phyloP scores from a whole-genome alignment of 2,113 vertebrate species.

The Hippocampus comes region DNA sequence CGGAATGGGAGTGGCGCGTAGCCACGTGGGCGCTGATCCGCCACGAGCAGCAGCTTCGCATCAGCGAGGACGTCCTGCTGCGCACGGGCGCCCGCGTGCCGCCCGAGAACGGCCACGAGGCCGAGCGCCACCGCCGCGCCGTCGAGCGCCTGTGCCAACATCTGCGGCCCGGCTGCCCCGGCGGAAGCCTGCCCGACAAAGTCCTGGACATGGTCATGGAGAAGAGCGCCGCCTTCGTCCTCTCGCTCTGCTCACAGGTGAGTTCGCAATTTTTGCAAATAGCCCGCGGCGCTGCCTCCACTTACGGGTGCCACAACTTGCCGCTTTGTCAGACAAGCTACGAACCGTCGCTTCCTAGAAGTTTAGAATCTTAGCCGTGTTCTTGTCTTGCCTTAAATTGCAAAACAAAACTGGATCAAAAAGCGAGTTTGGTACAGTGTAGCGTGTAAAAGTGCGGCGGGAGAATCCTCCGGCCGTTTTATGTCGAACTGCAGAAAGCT shows the following conservation, averaged over 20 bases:
- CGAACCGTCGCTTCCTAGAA: too few species aligned
- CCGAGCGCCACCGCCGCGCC: slow-evolving; percentile 21
- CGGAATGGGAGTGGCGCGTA: slow-evolving; percentile 46
- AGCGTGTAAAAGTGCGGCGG: too few species aligned
- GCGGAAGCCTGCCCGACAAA: slow-evolving; percentile 2
- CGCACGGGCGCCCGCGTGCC: slow-evolving; percentile 9
- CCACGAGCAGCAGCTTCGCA: slow-evolving; percentile 49
- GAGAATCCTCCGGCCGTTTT: too few species aligned
- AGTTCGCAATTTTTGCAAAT: too few species aligned
- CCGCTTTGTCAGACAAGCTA: too few species aligned
- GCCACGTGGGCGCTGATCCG: slow-evolving; percentile 36
- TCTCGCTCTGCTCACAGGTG: slow-evolving; percentile 17
- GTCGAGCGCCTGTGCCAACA: slow-evolving; percentile 52
- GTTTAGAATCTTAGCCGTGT: too few species aligned
- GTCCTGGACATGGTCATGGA: slow-evolving; percentile 11
- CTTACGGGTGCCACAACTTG: too few species aligned
- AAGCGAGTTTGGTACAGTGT: too few species aligned
- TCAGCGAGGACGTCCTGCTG: slow-evolving; percentile 34
- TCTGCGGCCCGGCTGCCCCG: neutral
- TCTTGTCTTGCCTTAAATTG: too few species aligned
- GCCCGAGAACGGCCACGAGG: neutral
- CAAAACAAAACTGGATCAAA: too few species aligned
- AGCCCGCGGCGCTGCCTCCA: too few species aligned
- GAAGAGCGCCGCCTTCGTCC: neutral
- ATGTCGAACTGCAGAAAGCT: too few species aligned